These are phyloP conservation scores for Anneissia japonica DNA, from an alignment of 35 echinoderm and acorn worm species.

Conservation along the genomic window DNA sequence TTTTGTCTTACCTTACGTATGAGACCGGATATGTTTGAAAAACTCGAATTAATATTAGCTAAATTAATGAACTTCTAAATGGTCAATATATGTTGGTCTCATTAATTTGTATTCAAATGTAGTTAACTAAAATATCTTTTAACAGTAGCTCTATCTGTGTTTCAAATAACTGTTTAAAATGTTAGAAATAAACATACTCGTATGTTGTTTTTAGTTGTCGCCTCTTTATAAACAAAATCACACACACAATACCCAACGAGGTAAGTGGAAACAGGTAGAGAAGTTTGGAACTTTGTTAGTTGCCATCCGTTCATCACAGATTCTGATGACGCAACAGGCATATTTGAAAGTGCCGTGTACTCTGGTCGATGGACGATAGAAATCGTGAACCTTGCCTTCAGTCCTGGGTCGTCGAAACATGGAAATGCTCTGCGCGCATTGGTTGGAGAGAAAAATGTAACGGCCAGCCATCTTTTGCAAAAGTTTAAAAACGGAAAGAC, in stretches of 20 bases:
- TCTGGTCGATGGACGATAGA: conserved; percentile 51
- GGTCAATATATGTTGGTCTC: too few relatives aligned
- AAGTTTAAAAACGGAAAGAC: not conserved
- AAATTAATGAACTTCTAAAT: too few relatives aligned
- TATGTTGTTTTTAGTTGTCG: not conserved
- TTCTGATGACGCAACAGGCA: conserved; percentile 30
- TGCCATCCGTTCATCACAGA: not conserved
- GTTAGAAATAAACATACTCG: not conserved
- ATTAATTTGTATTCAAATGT: too few relatives aligned
- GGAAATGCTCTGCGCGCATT: conserved; percentile 80
- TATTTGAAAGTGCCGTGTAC: conserved; percentile 84
- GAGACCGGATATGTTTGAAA: too few relatives aligned
- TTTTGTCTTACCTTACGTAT: too few relatives aligned
- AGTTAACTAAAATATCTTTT: too few relatives aligned
- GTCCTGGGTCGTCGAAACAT: conserved; percentile 84
- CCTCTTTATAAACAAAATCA: conserved; percentile 22
- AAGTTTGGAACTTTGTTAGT: conserved; percentile 6
- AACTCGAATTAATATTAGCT: too few relatives aligned
- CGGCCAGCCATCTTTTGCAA: conserved; percentile 39
- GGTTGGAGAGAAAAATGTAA: conserved; percentile 78
- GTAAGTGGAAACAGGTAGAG: conserved; percentile 31
- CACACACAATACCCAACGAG: conserved; percentile 43
- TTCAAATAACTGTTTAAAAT: not conserved
- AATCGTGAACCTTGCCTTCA: conserved; percentile 77
- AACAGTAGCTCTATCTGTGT: too few relatives aligned